Conservation (phyloP, 2,797 vertebrate genomes). For the Falco columbarius region DNA sequence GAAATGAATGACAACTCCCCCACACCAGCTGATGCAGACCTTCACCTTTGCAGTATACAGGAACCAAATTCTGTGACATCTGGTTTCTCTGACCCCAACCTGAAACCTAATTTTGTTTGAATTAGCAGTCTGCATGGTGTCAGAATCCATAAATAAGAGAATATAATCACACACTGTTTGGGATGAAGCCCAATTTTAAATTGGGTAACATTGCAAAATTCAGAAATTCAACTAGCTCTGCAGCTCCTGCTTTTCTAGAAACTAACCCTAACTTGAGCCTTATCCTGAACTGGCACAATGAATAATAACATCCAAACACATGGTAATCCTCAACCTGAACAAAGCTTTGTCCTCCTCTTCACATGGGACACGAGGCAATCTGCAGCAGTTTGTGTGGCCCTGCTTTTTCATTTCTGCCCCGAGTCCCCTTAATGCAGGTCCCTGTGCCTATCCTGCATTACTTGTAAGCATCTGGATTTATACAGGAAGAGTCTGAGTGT, state of each 20-base stretch:
- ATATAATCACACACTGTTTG: not conserved
- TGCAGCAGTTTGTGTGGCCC: not conserved
- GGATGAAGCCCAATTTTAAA: not conserved
- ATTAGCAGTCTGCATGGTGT: not conserved
- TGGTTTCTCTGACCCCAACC: not conserved
- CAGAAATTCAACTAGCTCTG: not conserved
- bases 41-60: not conserved
- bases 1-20: not conserved
- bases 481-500: not conserved
- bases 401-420: not conserved
- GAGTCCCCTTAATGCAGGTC: not conserved
- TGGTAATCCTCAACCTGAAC: not conserved
- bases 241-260: not conserved
- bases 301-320: not conserved
- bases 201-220: not conserved
- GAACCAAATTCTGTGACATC: not conserved
- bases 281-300: not conserved
- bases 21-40: not conserved
- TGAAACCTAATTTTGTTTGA: not conserved
- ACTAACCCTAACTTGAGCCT: not conserved
- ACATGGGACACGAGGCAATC: accelerated
- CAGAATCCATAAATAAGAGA: not conserved
- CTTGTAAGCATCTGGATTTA: not conserved
- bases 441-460: not conserved
- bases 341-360: not conserved